Conservation (phyloP, 2,888 invertebrate species). For the Bombyx huttoni region DNA sequence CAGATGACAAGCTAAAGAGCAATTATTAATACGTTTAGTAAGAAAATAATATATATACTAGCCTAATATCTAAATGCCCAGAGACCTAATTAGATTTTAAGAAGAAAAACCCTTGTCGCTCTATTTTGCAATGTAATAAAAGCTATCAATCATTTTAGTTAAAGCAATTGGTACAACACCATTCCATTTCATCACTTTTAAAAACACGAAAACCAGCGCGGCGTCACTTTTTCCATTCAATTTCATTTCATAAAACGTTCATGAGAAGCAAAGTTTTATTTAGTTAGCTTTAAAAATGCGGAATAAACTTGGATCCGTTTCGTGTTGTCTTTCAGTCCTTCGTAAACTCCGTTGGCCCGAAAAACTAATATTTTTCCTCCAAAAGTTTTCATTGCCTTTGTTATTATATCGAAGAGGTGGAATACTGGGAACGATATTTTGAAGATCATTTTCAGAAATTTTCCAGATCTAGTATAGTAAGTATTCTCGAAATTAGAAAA, state of each 20-base stretch:
- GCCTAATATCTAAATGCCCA: no score
- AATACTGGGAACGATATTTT: slow-evolving; percentile 24
- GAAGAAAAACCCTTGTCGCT: no score
- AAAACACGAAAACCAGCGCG: no score
- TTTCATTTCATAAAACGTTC: slow-evolving; percentile 12
- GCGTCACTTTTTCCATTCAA: neutral
- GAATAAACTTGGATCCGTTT: slow-evolving; percentile 24
- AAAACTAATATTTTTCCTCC: slow-evolving; percentile 35
- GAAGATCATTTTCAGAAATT: slow-evolving; percentile 25
- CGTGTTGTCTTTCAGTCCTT: slow-evolving; percentile 33
- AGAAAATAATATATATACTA: no score
- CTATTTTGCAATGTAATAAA: no score
- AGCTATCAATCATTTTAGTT: no score
- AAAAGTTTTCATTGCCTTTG: slow-evolving; percentile 41
- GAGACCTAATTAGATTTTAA: no score
- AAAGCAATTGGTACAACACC: no score
- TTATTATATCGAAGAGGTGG: slow-evolving; percentile 32
- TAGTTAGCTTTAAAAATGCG: slow-evolving; percentile 20
- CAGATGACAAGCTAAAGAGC: no score
- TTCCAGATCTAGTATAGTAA: slow-evolving; percentile 22
- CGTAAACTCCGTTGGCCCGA: slow-evolving; percentile 26
- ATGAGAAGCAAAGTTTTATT: slow-evolving; percentile 22
- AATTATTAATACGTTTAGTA: no score
- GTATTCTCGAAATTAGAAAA: neutral
- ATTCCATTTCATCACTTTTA: no score